Base-by-base conservation (phyloP, 2,888 invertebrate genomes). In the Ptilodon capucinus region DNA sequence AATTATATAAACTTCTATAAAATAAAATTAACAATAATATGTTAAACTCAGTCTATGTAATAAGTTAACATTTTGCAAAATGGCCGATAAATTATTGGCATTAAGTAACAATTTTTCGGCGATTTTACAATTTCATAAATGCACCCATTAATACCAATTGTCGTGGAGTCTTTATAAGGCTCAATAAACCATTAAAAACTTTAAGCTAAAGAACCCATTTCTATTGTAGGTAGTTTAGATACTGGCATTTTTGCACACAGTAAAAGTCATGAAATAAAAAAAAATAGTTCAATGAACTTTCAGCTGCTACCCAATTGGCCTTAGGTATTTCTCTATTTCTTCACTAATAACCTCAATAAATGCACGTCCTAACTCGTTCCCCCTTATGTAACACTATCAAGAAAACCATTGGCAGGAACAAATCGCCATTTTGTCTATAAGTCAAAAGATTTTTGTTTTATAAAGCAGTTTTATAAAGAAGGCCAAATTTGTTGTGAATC, bases 31-130 rank as follows among this genome's bases (percentile, higher is more conserved):
- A 81, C 81, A 81, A 79, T 76, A 76, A 74, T 41, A 25, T 40
- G 44, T 54, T 52, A 52, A 78, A 81, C 75, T 86, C 85, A 86
- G 86, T 86, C 85, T 81, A 79, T 76, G 66, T 57, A 67, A 54
- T 57, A 65, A 62, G 58, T 64, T 57, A 57, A 67, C 50, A 48
- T 56, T 47, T 72, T 72, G 75, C 73, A 86, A 86, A 86, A 86
- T 85, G 71, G 86, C 81, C 86, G 81, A 75, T 16, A 79, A 84
- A 84, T 79, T 52, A 44, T 67, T 61, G 34, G 2, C 4, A 36
- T 8, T 18, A 43, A 14, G 45, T 35, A 32, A 35, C 16, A 65
- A 79, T 81, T 80, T 75, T 56, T 68, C 80, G 85, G 81, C 86
- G 51, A 85, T 83, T 86, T 86, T 85, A 75, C 83, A 79, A 75